Evolutionary conservation across 2,797 vertebrate genomes (phyloP).

Genomic region (Enteromius radiatus): DNA sequence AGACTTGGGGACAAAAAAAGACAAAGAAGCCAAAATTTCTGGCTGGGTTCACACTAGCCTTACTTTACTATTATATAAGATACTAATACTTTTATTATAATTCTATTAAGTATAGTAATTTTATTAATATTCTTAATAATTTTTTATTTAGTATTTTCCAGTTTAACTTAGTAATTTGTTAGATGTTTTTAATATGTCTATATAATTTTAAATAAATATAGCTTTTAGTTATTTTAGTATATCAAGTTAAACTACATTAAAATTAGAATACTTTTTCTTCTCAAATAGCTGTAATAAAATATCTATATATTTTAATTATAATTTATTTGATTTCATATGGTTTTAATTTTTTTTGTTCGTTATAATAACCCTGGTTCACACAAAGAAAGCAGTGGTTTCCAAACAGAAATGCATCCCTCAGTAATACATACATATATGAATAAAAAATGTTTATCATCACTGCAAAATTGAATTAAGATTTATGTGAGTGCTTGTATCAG

Average conservation of each 20-base stretch:
- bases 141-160: neutral
- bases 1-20: neutral
- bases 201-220: neutral
- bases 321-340: neutral
- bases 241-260: neutral
- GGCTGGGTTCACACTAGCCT: neutral
- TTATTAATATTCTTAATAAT: neutral
- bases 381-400: neutral
- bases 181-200: too few relatives aligned
- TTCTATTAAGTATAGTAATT: neutral
- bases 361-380: neutral
- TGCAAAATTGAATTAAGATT: neutral
- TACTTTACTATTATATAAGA: neutral
- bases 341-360: neutral
- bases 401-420: neutral
- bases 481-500: slow-evolving; percentile 55
- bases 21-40: neutral
- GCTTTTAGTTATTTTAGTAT: neutral
- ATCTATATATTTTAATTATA: neutral
- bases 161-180: neutral
- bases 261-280: neutral
- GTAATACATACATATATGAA: neutral
- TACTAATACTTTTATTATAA: neutral
- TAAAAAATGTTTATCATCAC: neutral
- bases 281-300: neutral